Evolutionary conservation across 2,888 invertebrate species (phyloP).

Genomic region (Incurvaria masculella): DNA sequence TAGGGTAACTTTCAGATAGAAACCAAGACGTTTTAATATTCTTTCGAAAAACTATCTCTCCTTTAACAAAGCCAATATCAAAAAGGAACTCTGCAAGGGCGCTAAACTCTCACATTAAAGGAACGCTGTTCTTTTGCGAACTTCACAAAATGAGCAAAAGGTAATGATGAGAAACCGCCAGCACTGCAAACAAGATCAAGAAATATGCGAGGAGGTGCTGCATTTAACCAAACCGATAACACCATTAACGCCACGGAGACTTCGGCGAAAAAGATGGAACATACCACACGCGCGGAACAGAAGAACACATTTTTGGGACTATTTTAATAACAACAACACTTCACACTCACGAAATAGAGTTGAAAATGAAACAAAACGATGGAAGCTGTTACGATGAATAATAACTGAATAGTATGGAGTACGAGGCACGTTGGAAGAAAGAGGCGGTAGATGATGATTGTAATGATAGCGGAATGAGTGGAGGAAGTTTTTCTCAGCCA

Average conservation of each 20-base stretch:
- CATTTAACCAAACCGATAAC: constrained; percentile 52
- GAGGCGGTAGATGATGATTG: constrained; percentile 26
- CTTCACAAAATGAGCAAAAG: constrained; percentile 54
- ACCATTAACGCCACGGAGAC: constrained; percentile 52
- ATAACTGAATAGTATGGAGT: neutral
- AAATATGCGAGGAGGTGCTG: constrained; percentile 56
- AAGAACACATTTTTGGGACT: too few relatives aligned
- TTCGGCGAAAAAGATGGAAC: constrained; percentile 33
- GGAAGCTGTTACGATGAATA: neutral
- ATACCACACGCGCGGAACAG: too few relatives aligned
- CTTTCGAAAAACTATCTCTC: too few relatives aligned
- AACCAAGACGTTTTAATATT: too few relatives aligned
- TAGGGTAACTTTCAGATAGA: too few relatives aligned
- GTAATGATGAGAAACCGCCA: constrained; percentile 40
- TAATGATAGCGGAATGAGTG: constrained; percentile 53
- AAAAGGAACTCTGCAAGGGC: too few relatives aligned
- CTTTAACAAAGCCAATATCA: too few relatives aligned
- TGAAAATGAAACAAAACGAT: neutral
- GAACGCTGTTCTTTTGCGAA: constrained; percentile 41
- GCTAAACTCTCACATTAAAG: neutral
- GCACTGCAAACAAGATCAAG: constrained; percentile 53
- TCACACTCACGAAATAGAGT: neutral
- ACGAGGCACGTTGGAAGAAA: neutral
- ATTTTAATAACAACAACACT: too few relatives aligned
- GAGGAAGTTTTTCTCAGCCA: constrained; percentile 56